Evolutionary conservation across 2,888 invertebrate genomes (phyloP).

Genomic region (Tortrix viridana): DNA sequence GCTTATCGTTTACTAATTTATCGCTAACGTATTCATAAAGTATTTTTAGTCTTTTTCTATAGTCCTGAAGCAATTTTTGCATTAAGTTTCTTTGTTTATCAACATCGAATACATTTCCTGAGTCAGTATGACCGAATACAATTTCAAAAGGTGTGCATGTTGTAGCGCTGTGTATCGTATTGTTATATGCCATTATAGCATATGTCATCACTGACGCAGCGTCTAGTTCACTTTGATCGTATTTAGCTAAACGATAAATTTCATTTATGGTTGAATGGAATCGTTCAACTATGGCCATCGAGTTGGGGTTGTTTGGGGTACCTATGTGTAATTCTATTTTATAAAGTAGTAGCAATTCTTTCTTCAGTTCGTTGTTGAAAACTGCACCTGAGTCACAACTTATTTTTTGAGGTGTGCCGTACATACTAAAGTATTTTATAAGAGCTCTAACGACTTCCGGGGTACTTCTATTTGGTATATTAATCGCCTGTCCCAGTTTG

Average conservation of each 20-base stretch:
- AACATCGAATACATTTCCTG: conserved; percentile 8
- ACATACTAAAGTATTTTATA: conserved; percentile 12
- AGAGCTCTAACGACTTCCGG: conserved; percentile 17
- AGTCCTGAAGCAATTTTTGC: conserved; percentile 39
- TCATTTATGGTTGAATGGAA: conserved; percentile 20
- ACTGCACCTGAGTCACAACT: conserved; percentile 16
- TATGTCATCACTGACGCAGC: conserved; percentile 19
- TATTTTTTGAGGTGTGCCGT: conserved; percentile 7
- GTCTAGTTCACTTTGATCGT: conserved; percentile 6
- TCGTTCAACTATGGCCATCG: conserved; percentile 16
- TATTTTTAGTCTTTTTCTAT: conserved; percentile 38
- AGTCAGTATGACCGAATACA: conserved; percentile 13
- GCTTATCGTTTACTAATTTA: conserved; percentile 30
- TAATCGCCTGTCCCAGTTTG: not conserved
- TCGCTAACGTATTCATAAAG: conserved; percentile 34
- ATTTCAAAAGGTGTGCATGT: conserved; percentile 14
- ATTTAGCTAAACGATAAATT: conserved; percentile 20
- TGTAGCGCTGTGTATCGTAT: conserved; percentile 4
- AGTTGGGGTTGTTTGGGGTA: conserved; percentile 17
- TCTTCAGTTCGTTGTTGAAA: conserved; percentile 14
- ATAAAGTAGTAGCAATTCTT: conserved; percentile 6
- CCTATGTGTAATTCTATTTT: conserved; percentile 23
- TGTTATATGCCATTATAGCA: conserved; percentile 18
- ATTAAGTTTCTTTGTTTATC: conserved; percentile 17
- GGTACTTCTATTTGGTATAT: conserved; percentile 4